These are phyloP conservation scores for Acrocephalus scirpaceus DNA, from an alignment of 2,797 vertebrate species.

Conservation along the genomic window DNA sequence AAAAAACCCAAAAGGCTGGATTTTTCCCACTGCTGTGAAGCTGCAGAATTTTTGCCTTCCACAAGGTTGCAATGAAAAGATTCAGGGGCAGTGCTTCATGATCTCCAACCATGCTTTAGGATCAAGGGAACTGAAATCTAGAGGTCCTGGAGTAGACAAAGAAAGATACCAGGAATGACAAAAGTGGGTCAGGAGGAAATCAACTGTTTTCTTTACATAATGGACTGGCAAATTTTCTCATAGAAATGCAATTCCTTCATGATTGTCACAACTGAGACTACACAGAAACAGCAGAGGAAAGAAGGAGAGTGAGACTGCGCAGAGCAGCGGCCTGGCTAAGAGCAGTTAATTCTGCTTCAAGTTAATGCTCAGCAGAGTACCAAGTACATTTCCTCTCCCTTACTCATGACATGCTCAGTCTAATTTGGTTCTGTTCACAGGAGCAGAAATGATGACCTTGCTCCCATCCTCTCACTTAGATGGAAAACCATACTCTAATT, in stretches of 20 bases:
- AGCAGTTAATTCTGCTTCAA: not conserved
- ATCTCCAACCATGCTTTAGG: not conserved
- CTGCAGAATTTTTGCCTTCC: not conserved
- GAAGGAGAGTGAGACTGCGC: not conserved
- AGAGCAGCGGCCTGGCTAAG: not conserved
- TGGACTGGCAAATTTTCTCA: not conserved
- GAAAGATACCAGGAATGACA: not conserved
- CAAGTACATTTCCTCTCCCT: not conserved
- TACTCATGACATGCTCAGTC: not conserved
- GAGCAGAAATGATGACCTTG: not conserved
- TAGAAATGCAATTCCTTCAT: not conserved
- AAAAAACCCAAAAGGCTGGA: not conserved
- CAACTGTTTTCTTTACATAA: slow-evolving; percentile 20
- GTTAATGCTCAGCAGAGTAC: not conserved
- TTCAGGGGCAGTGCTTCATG: not conserved
- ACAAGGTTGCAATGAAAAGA: not conserved
- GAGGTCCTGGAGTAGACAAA: not conserved
- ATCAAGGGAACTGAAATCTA: not conserved
- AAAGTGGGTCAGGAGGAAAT: not conserved
- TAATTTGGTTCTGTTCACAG: not conserved
- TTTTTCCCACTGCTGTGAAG: not conserved
- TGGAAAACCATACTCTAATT: not conserved
- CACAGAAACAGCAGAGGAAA: not conserved
- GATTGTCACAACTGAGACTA: not conserved
- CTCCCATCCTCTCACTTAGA: not conserved